Conservation (phyloP, 30 jellyfish, hydroid and myxozoan species). For the Nemopilema nomurai region DNA sequence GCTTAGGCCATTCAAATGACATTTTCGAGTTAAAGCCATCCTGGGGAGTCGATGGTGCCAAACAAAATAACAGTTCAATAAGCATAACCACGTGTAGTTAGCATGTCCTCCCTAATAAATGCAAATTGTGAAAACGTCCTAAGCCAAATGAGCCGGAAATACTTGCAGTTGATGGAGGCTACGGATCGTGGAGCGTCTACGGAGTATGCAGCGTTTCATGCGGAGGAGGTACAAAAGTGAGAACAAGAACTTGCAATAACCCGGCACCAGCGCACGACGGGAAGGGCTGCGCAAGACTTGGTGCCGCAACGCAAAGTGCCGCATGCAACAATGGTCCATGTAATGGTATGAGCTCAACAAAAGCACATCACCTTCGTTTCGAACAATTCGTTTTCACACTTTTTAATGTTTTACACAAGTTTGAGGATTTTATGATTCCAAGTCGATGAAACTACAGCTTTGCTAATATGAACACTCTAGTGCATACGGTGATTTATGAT, state of each 20-base stretch:
- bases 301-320: conserved; percentile 17
- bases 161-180: conserved; percentile 29
- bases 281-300: conserved; percentile 24
- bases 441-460: not conserved
- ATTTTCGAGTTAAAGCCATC: too few species aligned
- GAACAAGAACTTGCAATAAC: conserved; percentile 46
- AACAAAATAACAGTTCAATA: too few species aligned
- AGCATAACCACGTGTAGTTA: not conserved
- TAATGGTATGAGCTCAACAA: not conserved
- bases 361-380: too few species aligned
- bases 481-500: not conserved
- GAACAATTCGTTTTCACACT: not conserved
- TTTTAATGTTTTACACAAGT: not conserved
- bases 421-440: not conserved
- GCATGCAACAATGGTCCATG: conserved; percentile 17
- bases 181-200: conserved; percentile 11
- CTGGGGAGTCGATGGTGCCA: too few species aligned
- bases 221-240: conserved; percentile 37
- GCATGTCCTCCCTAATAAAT: not conserved
- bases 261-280: conserved; percentile 54
- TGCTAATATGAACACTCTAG: not conserved
- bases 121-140: not conserved
- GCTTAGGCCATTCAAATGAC: too few species aligned
- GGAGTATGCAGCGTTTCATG: conserved; percentile 33
- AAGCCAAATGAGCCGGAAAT: not conserved